These are phyloP conservation scores for Heliconius hortense DNA, from an alignment of 2,888 invertebrate species.

Conservation along the genomic window DNA sequence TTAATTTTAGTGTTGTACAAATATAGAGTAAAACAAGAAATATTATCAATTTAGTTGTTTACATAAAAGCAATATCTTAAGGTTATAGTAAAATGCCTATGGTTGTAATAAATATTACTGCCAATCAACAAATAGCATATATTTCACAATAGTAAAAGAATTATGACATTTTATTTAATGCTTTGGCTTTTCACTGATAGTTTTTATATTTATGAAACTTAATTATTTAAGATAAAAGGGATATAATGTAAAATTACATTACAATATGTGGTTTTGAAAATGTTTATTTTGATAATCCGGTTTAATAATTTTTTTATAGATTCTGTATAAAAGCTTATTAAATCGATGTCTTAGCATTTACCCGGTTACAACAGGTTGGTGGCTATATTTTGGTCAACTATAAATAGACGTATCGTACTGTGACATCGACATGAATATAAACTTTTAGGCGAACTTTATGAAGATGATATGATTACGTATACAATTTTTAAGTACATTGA, in stretches of 20 bases:
- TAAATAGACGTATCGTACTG: constrained; percentile 41
- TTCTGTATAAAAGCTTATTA: constrained; percentile 17
- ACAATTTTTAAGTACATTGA: constrained; percentile 39
- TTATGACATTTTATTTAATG: background rate
- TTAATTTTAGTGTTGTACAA: background rate
- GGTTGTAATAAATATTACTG: background rate
- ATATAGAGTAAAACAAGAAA: background rate
- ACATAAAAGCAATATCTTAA: background rate
- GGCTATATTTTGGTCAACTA: constrained; percentile 41
- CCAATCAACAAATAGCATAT: background rate
- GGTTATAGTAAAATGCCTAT: background rate
- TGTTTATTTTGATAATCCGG: background rate
- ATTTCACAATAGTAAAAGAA: background rate
- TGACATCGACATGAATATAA: constrained; percentile 32
- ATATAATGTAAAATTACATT: background rate
- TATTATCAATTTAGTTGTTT: background rate
- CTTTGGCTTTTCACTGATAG: background rate
- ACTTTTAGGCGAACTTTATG: constrained; percentile 30
- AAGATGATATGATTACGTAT: constrained; percentile 42
- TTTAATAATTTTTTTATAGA: background rate
- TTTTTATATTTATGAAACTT: background rate
- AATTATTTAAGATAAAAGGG: background rate
- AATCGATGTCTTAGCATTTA: constrained; percentile 25
- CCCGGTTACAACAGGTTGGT: constrained; percentile 43
- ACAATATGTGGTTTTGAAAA: background rate